A percentile compares a stretch with the other conserved stretches of the same genome.
phyloP scores from a whole-genome alignment of 2,113 vertebrate species.

The Tretioscincus oriximinensis region DNA sequence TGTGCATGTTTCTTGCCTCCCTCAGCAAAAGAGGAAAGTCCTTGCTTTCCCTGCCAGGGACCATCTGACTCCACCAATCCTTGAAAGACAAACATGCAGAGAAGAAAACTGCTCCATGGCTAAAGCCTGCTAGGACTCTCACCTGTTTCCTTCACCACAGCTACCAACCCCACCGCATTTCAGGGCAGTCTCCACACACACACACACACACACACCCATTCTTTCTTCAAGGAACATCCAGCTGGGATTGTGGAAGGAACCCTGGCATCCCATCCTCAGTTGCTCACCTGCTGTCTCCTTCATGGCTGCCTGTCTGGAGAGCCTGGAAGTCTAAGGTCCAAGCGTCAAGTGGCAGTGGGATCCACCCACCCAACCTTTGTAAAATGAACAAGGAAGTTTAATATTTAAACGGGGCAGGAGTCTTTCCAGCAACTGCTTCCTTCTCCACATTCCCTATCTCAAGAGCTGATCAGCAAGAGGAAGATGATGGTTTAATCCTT shows the following conservation, averaged over 20 bases:
- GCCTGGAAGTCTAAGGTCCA: conserved; percentile 74
- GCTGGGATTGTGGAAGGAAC: not conserved
- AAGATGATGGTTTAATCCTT: not conserved
- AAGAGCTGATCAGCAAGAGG: not conserved
- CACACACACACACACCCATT: no score
- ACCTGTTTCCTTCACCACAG: not conserved
- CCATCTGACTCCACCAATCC: no score
- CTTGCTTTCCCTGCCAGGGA: no score
- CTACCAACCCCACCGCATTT: not conserved
- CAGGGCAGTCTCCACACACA: no score
- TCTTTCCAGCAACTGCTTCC: conserved; percentile 6
- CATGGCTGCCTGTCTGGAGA: conserved; percentile 55
- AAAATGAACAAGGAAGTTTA: conserved; percentile 66
- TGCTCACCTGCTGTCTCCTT: conserved; percentile 72
- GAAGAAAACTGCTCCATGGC: no score
- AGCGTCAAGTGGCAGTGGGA: conserved; percentile 53
- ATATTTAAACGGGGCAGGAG: conserved; percentile 67
- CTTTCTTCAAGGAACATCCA: not conserved
- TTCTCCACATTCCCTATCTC: conserved; percentile 4
- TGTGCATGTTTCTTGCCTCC: no score
- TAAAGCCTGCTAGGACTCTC: not conserved
- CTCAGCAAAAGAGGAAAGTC: no score
- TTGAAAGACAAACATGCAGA: no score
- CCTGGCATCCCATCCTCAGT: not conserved
- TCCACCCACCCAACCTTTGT: conserved; percentile 62